Percentiles rank a stretch among this genome's conserved stretches.
phyloP scores from a whole-genome alignment of 2,888 invertebrate genomes.

The Lithophane semibrunnea region DNA sequence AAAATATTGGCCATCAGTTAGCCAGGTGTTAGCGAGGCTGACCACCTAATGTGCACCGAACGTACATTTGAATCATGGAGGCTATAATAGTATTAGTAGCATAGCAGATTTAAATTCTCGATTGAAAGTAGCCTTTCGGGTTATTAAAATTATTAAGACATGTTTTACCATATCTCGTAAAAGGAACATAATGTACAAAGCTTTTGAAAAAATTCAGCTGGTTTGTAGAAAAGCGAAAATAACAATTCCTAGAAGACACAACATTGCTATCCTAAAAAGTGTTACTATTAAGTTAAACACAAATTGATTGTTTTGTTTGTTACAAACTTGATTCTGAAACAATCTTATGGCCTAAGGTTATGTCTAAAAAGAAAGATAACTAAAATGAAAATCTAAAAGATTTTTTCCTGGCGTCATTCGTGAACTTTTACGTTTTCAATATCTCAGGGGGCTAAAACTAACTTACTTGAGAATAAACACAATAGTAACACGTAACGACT shows the following conservation, averaged over 20 bases:
- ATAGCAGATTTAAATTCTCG: neutral
- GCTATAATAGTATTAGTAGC: no score
- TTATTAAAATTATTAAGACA: no score
- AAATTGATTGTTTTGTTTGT: neutral
- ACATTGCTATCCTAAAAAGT: neutral
- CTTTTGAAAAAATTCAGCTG: neutral
- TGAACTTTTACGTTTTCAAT: constrained; percentile 45
- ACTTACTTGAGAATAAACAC: constrained; percentile 47
- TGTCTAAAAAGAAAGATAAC: constrained; percentile 10
- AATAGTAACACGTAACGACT: constrained; percentile 25
- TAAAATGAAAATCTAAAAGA: constrained; percentile 23
- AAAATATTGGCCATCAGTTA: neutral
- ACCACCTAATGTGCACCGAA: neutral
- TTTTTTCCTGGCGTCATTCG: constrained; percentile 13
- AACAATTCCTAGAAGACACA: neutral
- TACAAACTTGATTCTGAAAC: neutral
- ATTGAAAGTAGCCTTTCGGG: neutral
- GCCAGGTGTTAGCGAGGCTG: no score
- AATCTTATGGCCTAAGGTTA: constrained; percentile 8
- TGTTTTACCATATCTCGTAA: neutral
- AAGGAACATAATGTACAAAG: neutral
- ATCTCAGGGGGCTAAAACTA: constrained; percentile 31
- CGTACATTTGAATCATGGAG: neutral
- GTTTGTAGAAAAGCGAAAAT: neutral
- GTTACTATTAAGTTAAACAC: neutral